Evolutionary conservation across 2,797 vertebrate species (phyloP).

Genomic region (Myotis findleyi): DNA sequence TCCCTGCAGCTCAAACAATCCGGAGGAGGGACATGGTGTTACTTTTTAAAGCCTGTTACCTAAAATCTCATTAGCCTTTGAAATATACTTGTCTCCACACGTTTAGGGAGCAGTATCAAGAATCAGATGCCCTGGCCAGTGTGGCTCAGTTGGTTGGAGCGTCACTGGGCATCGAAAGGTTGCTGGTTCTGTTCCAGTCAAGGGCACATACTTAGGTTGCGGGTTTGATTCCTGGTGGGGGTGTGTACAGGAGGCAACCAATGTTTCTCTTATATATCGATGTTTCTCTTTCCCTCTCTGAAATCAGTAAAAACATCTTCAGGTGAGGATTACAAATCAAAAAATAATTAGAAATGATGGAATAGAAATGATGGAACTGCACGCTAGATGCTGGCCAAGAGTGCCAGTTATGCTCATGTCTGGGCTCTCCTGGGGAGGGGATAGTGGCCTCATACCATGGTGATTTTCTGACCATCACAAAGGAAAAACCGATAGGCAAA

Average conservation of each 20-base stretch:
- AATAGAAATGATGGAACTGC: background rate
- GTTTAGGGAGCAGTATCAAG: background rate
- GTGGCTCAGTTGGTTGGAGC: background rate
- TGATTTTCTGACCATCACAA: background rate
- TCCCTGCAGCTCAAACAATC: slow-evolving; percentile 12
- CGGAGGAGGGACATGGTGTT: background rate
- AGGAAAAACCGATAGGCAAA: background rate
- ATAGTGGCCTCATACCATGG: background rate
- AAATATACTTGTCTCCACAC: background rate
- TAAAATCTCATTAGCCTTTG: background rate
- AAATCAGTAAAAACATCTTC: background rate
- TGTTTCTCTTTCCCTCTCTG: background rate
- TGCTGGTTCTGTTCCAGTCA: background rate
- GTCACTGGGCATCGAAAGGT: background rate
- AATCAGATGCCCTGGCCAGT: background rate
- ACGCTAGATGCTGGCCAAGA: background rate
- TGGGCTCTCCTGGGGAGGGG: background rate
- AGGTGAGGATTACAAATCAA: background rate
- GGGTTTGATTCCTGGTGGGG: background rate
- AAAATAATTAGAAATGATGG: background rate
- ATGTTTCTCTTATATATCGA: background rate
- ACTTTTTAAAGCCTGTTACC: background rate
- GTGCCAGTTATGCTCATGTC: background rate
- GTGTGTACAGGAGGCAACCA: background rate
- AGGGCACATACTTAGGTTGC: background rate